Evolutionary conservation across 2,797 vertebrate genomes (phyloP).

Genomic region (Poecilia gillii): DNA sequence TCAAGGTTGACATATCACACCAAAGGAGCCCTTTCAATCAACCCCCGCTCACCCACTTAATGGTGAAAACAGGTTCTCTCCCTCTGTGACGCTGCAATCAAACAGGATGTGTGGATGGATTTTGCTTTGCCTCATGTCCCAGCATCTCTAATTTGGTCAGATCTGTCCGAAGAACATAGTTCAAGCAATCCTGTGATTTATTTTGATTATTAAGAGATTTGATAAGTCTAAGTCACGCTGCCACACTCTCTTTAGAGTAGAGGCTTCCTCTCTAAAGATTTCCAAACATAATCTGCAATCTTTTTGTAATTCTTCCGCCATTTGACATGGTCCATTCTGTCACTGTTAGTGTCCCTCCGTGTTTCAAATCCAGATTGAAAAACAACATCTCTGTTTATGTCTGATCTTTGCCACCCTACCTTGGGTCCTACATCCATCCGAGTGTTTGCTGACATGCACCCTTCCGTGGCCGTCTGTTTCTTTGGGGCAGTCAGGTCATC

Average conservation of each 20-base stretch:
- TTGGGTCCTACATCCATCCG: constrained; percentile 44
- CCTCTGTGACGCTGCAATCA: neutral
- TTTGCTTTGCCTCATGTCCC: neutral
- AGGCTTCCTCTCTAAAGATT: neutral
- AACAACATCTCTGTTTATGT: neutral
- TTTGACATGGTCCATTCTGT: neutral
- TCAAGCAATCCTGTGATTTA: neutral
- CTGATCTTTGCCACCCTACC: neutral
- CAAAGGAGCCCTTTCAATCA: neutral
- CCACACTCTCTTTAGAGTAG: neutral
- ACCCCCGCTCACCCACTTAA: neutral
- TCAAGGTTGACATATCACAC: neutral
- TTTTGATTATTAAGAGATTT: neutral
- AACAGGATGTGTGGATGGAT: neutral
- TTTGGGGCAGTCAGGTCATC: constrained; percentile 38
- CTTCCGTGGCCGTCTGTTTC: constrained; percentile 37
- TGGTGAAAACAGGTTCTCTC: neutral
- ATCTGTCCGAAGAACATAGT: neutral
- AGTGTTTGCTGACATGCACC: constrained; percentile 46
- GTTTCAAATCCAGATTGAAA: neutral
- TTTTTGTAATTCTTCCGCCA: neutral
- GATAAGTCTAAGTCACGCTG: neutral
- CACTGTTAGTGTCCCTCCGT: no score
- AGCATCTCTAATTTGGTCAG: neutral
- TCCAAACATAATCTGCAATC: neutral